phyloP scores from a whole-genome alignment of 2,888 invertebrate species.

The Apodemia zela region DNA sequence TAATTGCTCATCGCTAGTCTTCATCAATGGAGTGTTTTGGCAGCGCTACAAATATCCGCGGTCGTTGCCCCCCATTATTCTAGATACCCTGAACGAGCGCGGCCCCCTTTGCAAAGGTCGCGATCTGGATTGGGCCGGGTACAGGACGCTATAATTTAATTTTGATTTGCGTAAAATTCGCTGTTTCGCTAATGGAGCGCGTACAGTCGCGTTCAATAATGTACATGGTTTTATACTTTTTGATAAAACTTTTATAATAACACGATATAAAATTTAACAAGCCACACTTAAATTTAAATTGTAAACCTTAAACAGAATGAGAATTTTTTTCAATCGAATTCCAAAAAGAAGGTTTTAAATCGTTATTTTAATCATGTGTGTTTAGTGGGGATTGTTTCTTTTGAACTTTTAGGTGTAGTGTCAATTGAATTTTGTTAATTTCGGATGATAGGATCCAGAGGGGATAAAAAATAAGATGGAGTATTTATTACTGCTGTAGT shows the following conservation, averaged over 20 bases:
- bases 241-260: not conserved
- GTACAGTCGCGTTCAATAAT: constrained; percentile 16
- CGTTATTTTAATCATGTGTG: too few relatives aligned
- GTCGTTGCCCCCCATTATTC: constrained; percentile 27
- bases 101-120: constrained; percentile 40
- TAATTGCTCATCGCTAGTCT: constrained; percentile 25
- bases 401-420: too few relatives aligned
- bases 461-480: too few relatives aligned
- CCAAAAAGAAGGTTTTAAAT: too few relatives aligned
- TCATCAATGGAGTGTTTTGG: constrained; percentile 52
- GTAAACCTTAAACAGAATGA: too few relatives aligned
- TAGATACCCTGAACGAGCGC: constrained; percentile 23
- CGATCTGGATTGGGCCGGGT: constrained; percentile 38
- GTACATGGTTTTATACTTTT: constrained; percentile 3
- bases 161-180: constrained; percentile 39
- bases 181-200: constrained; percentile 22
- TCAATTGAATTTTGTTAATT: too few relatives aligned
- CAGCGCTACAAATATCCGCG: constrained; percentile 38
- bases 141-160: constrained; percentile 28
- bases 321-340: too few relatives aligned
- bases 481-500: too few relatives aligned
- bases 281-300: not conserved
- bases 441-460: too few relatives aligned
- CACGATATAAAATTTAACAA: not conserved
- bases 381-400: too few relatives aligned